These are phyloP conservation scores for Palloptera scutellata DNA, from an alignment of 2,888 invertebrate species.

Conservation along the genomic window DNA sequence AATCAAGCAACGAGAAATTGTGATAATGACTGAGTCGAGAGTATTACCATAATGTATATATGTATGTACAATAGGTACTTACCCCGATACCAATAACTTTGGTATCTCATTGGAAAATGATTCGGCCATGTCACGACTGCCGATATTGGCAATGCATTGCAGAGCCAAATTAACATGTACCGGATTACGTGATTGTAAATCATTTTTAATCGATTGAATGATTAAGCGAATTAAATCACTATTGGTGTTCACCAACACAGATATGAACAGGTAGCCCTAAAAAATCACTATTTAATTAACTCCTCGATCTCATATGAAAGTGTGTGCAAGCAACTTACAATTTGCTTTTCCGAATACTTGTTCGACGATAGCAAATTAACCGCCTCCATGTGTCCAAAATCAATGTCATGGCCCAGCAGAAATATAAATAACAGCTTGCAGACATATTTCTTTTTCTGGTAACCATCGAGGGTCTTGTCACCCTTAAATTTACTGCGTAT, in stretches of 20 bases:
- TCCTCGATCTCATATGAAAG: background rate
- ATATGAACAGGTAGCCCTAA: conserved; percentile 98
- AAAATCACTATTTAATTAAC: conserved; percentile 39
- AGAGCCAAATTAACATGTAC: conserved; percentile 98
- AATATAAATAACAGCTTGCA: conserved; percentile 99
- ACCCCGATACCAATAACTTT: conserved; percentile 96
- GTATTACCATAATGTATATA: background rate
- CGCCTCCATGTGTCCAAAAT: conserved; percentile 99
- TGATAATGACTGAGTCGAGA: background rate
- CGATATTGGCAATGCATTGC: conserved; percentile 99
- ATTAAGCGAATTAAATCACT: conserved; percentile 99
- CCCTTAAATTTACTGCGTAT: conserved; percentile 99
- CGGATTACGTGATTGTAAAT: conserved; percentile 94
- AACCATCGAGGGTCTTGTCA: conserved; percentile 99
- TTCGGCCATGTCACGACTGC: conserved; percentile 99
- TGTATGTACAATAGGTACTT: conserved; percentile 40
- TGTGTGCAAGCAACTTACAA: conserved; percentile 72
- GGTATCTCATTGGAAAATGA: conserved; percentile 98
- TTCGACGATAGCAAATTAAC: conserved; percentile 99
- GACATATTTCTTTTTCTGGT: conserved; percentile 99
- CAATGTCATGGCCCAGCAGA: conserved; percentile 98
- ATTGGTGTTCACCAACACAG: conserved; percentile 97
- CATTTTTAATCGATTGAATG: conserved; percentile 99
- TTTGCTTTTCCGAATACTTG: conserved; percentile 99
- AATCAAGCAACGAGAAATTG: background rate